These are phyloP conservation scores for Danio tinwini DNA, from an alignment of 2,797 vertebrate species.

Conservation along the genomic window DNA sequence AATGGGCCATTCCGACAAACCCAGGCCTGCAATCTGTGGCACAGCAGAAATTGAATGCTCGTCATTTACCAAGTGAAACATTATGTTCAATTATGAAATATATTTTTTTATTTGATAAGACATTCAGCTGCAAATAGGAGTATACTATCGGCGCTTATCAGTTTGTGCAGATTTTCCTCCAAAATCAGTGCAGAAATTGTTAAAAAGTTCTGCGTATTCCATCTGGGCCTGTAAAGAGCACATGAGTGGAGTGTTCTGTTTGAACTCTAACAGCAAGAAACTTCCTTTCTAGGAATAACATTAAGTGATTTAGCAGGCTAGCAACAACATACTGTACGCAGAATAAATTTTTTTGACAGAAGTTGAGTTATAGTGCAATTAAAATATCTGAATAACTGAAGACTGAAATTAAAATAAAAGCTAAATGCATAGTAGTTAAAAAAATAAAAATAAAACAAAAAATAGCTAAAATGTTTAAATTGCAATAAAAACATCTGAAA, in stretches of 20 bases:
- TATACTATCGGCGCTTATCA: not conserved
- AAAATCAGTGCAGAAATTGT: constrained; percentile 3
- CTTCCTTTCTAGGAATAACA: not conserved
- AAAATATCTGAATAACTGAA: no score
- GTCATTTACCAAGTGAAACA: constrained; percentile 1
- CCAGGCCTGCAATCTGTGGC: not conserved
- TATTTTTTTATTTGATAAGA: not conserved
- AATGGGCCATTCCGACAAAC: constrained; percentile 45
- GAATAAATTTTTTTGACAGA: no score
- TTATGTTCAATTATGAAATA: not conserved
- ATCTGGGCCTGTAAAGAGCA: not conserved
- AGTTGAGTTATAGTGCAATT: no score
- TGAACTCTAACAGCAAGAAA: not conserved
- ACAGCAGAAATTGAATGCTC: not conserved
- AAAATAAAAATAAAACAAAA: no score
- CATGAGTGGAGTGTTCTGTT: not conserved
- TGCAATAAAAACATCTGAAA: no score
- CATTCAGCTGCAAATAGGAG: not conserved
- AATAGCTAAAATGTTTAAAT: no score
- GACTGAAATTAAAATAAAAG: no score
- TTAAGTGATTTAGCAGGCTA: not conserved
- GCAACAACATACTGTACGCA: not conserved
- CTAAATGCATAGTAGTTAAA: no score
- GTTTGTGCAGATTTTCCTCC: not conserved
- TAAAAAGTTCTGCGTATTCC: not conserved